Base-by-base conservation (phyloP, 2,113 vertebrate genomes). In the Oreochromis niloticus region DNA sequence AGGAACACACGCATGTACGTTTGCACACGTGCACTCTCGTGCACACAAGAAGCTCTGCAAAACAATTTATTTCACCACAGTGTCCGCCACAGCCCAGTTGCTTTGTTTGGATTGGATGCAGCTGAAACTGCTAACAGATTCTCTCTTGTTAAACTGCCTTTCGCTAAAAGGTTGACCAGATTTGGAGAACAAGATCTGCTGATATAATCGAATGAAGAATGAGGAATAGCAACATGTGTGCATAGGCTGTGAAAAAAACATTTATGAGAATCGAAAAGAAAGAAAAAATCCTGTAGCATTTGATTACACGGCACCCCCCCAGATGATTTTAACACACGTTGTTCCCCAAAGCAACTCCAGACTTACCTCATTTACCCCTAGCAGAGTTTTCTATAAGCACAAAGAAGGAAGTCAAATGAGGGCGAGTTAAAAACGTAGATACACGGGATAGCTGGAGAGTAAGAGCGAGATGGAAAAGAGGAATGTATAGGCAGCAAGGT, bases 81-180 rank as follows among this genome's bases (percentile, higher is more conserved):
- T 68, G 78, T 88, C 84, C 55, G 24, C 85, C 91, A 85, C 89
- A 82, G 84, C 82, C 85, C 87, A 89, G 89, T 90, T 86, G 85
- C 75, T 91, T 88, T 89, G 93, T 92, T 93, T 91, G 79, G 89
- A 90, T 92, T 90, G 90, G 88, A 94, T 87, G 90, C 80, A 87
- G 88, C 88, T 87, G 85, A 94, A 88, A 83, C 55, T 73, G 85
- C 81, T 81, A 86, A 94, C 94, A 88, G 84, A 89, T 84, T 87
- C 50, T 13, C 54, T 83, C 90, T 86, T 85, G 92, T 92, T 93
- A 92, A 87, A 86, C 86, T 71, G 85, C 88, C 57, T 87, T 89
- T 90, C 14, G 10, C 84, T 80, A 83, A 78, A 93, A 92, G 79
- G 80, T 91, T 92, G 85, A 82, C 88, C 80, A 81, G 55, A 93